Base-by-base conservation (phyloP, 2,888 invertebrate genomes). In the Crossocerus cetratus region DNA sequence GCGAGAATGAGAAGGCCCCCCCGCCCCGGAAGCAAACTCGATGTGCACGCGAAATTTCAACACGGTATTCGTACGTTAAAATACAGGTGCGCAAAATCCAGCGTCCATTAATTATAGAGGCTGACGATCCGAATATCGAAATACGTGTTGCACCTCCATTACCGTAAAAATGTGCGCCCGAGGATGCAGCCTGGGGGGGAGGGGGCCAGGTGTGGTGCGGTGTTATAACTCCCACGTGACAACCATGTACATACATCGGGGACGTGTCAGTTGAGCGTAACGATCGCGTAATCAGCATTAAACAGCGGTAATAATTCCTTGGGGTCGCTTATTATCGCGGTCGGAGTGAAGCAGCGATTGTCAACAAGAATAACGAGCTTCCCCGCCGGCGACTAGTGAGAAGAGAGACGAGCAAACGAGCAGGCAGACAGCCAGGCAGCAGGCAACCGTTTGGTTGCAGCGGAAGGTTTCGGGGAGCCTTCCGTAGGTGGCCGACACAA, bases 351-450 rank as follows among this genome's bases (percentile, higher is more conserved):
- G 18, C 45, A 63, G 21, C 75, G 76, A 74, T 74, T 76, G 76
- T 76, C 76, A 76, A 68, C 76, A 68, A 75, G 70, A 76, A 63
- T 71, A 75, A 76, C 76, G 76, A 75, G 76, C 76, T 75, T 75
- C 76, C 71, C 67, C 43, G 49, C 16, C 16, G 54, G 53, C 64
- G 20, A 49, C 32, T 22, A 44, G 23, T 57, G 53, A 45, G 49
- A 49, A 13, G 49, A 14, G 2, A 49, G 49, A 4, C 0, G 16
- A 2, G 49, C 2, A 14, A 49, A 13, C 8, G 16, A n/a, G n/a
- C 49, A 49, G 16, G 3, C 3, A 49, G 14, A 4, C 49, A 49
- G 49, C 13, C 8, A 49, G 16, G n/a, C n/a, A 49, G 5, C 44
- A 23, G 23, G 53, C 14, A 14, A 49, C 4, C 49, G 49, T 16